These are phyloP conservation scores for Ramphastos sulfuratus DNA, from an alignment of 2,113 vertebrate species.

Conservation along the genomic window DNA sequence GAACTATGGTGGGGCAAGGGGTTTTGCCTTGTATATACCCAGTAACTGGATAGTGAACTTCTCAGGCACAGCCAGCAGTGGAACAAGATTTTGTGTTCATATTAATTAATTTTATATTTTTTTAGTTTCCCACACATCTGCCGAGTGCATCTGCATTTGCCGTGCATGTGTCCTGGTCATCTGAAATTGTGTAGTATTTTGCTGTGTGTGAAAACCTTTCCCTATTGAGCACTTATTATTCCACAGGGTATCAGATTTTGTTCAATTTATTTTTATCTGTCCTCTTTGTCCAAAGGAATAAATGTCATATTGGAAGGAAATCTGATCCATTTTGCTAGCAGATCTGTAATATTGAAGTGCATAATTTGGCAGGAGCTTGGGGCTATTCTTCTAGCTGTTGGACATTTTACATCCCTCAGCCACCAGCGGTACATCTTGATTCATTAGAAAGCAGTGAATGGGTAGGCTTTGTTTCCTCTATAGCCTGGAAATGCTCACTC, in stretches of 20 bases:
- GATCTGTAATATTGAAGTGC: constrained; percentile 33
- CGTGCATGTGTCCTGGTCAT: neutral
- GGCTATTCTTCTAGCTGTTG: constrained; percentile 37
- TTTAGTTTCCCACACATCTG: neutral
- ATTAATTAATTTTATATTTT: neutral
- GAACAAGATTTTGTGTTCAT: neutral
- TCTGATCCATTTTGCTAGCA: constrained; percentile 44
- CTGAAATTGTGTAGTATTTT: neutral
- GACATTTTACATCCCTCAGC: constrained; percentile 35
- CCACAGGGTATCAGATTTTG: constrained; percentile 27
- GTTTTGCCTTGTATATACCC: neutral
- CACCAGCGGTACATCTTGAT: constrained; percentile 27
- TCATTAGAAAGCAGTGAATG: neutral
- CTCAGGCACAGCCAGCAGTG: neutral
- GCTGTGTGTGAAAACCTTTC: neutral
- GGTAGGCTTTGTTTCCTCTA: constrained; percentile 14
- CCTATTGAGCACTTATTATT: neutral
- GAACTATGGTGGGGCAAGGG: fast-evolving
- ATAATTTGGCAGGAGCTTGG: constrained; percentile 51
- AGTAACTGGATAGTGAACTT: neutral
- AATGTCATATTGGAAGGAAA: neutral
- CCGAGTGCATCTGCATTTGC: neutral
- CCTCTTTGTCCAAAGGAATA: constrained; percentile 24
- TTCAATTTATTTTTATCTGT: constrained; percentile 19
- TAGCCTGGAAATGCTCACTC: neutral